Percentiles rank a stretch among this genome's conserved stretches.
phyloP scores from a whole-genome alignment of 2,888 invertebrate species.

The Magallana nippona region DNA sequence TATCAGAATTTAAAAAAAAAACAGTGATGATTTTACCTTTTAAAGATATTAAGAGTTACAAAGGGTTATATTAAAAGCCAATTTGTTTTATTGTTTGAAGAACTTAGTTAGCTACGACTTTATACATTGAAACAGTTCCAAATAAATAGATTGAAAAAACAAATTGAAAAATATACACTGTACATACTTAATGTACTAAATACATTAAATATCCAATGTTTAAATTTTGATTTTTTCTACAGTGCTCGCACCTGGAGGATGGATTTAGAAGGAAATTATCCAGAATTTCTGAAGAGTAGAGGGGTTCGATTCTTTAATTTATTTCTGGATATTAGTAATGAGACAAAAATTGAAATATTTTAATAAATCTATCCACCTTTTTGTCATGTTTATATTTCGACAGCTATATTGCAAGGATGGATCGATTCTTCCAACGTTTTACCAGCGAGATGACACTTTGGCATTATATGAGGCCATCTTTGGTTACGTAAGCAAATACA shows the following conservation, averaged over 20 bases:
- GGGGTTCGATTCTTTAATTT: conserved; percentile 52
- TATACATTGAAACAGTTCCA: too few species aligned
- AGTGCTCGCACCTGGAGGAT: conserved; percentile 45
- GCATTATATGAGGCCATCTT: conserved; percentile 75
- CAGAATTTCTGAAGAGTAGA: conserved; percentile 49
- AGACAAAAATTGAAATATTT: too few species aligned
- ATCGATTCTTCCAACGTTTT: conserved; percentile 75
- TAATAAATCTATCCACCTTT: not conserved
- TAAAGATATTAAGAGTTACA: too few species aligned
- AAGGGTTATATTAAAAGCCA: too few species aligned
- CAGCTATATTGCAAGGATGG: conserved; percentile 17
- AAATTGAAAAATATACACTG: too few species aligned
- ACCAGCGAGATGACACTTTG: conserved; percentile 79
- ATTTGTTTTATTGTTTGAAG: too few species aligned
- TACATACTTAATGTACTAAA: too few species aligned
- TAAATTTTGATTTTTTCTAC: not conserved
- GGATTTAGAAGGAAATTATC: conserved; percentile 50
- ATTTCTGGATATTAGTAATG: not conserved
- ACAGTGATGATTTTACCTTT: too few species aligned
- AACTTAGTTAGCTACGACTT: too few species aligned
- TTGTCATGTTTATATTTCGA: not conserved
- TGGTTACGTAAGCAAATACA: conserved; percentile 68
- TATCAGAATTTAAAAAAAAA: too few species aligned
- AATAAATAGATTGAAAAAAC: too few species aligned
- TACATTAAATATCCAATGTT: not conserved